Evolutionary conservation across 2,888 invertebrate species (phyloP).

Genomic region (Pristionchus mayeri): DNA sequence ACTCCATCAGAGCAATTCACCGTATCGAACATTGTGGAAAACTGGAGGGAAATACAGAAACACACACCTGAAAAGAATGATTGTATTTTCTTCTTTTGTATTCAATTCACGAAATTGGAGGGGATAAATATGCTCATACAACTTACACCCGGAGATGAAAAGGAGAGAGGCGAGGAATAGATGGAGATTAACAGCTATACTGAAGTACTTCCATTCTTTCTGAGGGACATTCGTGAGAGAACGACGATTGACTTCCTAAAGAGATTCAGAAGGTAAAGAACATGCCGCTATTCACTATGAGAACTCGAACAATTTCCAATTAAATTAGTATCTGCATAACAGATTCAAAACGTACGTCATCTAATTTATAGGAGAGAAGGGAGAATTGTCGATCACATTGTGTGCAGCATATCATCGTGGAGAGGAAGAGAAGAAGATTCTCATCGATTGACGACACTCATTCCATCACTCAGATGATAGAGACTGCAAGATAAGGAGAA

Average conservation of each 20-base stretch:
- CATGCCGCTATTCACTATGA: not conserved
- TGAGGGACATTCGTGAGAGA: constrained; percentile 19
- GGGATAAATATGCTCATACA: not conserved
- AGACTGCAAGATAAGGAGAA: not conserved
- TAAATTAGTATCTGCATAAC: not conserved
- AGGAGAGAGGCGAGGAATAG: constrained; percentile 48
- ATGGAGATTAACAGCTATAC: constrained; percentile 44
- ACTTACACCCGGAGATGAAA: constrained; percentile 46
- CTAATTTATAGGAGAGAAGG: not conserved
- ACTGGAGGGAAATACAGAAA: constrained; percentile 55
- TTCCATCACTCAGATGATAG: not conserved
- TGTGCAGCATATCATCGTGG: constrained; percentile 12
- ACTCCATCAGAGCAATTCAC: constrained; percentile 56
- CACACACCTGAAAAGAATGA: constrained; percentile 47
- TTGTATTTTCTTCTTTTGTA: not conserved
- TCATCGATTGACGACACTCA: constrained; percentile 4
- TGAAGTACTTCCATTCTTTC: constrained; percentile 41
- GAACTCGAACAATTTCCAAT: not conserved
- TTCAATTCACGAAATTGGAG: not conserved
- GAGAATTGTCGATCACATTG: not conserved
- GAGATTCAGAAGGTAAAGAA: too few species aligned
- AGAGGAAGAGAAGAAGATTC: constrained; percentile 1
- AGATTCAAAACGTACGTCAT: not conserved
- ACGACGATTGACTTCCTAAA: constrained; percentile 37
- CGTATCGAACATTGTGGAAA: constrained; percentile 51